phyloP scores from a whole-genome alignment of 2,113 vertebrate species.

The Myotis lucifugus region DNA sequence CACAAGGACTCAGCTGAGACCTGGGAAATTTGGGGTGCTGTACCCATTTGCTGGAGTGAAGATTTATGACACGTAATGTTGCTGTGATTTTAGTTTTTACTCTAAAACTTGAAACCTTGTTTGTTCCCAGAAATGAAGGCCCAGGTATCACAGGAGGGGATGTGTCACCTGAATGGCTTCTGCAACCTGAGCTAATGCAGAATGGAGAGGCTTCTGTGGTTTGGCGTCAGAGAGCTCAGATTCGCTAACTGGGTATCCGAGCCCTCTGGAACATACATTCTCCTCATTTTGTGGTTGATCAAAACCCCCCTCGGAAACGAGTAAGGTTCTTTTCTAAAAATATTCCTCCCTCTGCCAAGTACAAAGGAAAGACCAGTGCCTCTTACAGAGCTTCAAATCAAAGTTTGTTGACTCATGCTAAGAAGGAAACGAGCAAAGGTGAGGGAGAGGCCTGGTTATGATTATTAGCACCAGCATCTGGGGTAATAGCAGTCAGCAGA shows the following conservation, averaged over 20 bases:
- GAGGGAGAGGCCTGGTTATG: neutral
- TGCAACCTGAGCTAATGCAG: neutral
- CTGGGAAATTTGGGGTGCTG: conserved; percentile 45
- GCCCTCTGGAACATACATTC: neutral
- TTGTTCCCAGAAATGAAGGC: conserved; percentile 3
- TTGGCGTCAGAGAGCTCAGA: neutral
- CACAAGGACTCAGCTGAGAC: conserved; percentile 58
- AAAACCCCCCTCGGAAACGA: conserved; percentile 51
- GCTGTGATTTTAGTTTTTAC: conserved; percentile 71
- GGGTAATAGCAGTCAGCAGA: neutral
- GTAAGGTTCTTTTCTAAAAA: conserved; percentile 51
- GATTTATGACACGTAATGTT: conserved; percentile 64
- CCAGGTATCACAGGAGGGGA: neutral
- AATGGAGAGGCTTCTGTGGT: conserved; percentile 8
- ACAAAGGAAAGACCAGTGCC: conserved; percentile 19
- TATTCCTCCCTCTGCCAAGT: conserved; percentile 44
- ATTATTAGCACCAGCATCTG: neutral
- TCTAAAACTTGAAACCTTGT: conserved; percentile 50
- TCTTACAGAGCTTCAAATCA: neutral
- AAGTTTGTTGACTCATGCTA: conserved; percentile 55
- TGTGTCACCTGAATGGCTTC: neutral
- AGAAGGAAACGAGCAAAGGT: conserved; percentile 39
- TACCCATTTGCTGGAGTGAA: conserved; percentile 60
- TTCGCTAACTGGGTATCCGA: neutral
- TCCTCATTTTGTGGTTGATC: conserved; percentile 41